Percentiles rank a stretch among this genome's conserved stretches.
Evolutionary conservation across 2,113 vertebrate genomes (phyloP).

Genomic region (Antechinus flavipes): DNA sequence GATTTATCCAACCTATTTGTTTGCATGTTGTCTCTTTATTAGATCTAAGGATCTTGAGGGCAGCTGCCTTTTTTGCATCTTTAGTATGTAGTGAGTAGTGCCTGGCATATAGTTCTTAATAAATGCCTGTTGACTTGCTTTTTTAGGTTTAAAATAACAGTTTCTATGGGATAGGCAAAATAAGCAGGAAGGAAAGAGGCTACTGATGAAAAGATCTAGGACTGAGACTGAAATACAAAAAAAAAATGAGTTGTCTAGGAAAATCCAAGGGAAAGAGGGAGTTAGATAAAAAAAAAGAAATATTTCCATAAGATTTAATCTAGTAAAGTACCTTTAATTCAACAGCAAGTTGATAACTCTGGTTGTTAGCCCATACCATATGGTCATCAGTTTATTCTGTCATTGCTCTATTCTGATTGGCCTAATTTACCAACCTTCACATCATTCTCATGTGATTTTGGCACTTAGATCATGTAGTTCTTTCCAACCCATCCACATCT

Average conservation of each 20-base stretch:
- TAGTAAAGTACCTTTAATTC: conserved; percentile 13
- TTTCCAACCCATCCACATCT: conserved; percentile 4
- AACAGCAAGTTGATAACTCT: not conserved
- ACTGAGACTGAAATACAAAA: conserved; percentile 1
- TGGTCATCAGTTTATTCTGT: not conserved
- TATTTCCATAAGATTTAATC: not conserved
- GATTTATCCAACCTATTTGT: not conserved
- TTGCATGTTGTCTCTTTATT: not conserved
- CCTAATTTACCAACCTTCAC: not conserved
- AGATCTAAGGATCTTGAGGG: not conserved
- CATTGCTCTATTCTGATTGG: not conserved
- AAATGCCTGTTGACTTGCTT: not conserved
- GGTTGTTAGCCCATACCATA: not conserved
- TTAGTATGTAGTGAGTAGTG: not conserved
- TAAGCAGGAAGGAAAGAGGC: conserved; percentile 2
- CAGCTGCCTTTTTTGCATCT: not conserved
- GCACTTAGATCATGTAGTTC: not conserved
- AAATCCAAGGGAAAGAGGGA: not conserved
- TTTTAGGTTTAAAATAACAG: not conserved
- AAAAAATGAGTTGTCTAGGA: not conserved
- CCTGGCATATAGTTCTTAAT: not conserved
- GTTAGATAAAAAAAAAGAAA: not conserved
- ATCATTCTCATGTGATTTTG: not conserved
- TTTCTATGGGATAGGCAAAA: not conserved
- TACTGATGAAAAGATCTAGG: not conserved